Percentiles rank a stretch among this genome's conserved stretches.
phyloP scores from a whole-genome alignment of 53 echinoderm and acorn worm species.

The Crossaster papposus region DNA sequence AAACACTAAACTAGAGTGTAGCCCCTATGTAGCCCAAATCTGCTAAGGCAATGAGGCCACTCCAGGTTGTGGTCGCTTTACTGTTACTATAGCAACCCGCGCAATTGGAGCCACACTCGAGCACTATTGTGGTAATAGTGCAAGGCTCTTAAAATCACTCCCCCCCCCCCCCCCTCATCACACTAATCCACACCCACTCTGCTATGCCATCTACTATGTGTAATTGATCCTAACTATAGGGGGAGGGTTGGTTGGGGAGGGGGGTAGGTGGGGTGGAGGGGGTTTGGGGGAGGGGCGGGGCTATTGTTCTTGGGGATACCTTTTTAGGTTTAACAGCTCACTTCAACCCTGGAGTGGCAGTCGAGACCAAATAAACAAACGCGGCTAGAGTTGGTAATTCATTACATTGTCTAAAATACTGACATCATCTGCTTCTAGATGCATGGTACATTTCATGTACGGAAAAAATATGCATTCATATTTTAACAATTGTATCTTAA shows the following conservation, averaged over 20 bases:
- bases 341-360: neutral
- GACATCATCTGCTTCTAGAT: neutral
- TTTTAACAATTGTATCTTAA: neutral
- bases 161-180: neutral
- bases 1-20: neutral
- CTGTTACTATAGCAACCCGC: neutral
- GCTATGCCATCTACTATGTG: neutral
- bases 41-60: neutral
- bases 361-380: neutral
- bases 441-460: neutral
- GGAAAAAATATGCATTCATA: neutral
- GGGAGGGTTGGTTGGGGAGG: no score
- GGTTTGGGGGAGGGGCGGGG: neutral
- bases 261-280: no score
- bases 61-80: neutral
- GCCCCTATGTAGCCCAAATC: neutral
- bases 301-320: no score
- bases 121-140: slow-evolving; percentile 6
- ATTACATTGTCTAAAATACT: neutral
- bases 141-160: neutral
- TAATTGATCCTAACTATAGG: no score
- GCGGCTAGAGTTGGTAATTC: neutral
- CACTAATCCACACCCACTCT: neutral
- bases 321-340: neutral
- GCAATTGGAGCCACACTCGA: neutral